Base-by-base conservation (phyloP, 2,113 vertebrate genomes). In the Anguilla japonica region DNA sequence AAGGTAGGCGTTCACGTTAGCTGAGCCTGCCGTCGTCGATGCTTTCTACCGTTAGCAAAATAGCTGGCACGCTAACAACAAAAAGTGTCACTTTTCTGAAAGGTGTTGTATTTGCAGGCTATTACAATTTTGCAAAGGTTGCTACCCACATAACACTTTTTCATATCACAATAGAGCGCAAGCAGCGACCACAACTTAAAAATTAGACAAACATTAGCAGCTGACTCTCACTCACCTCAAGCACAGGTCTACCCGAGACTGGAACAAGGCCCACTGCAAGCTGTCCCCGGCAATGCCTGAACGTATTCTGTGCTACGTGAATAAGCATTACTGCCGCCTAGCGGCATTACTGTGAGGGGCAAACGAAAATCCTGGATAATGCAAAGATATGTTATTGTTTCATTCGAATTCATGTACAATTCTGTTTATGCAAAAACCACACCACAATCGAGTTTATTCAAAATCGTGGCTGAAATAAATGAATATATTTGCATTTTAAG, bases 201-300 rank as follows among this genome's bases (percentile, higher is more conserved):
- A 20, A 71, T 57, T 11, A 40, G 4, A 9, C 5, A 26, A 15
- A 78, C 34, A 71, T 57, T 11, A 40, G 4, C 4, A 3, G 79
- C 14, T 40, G n/a, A 14, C 60, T 71, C 63, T 78, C 81, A 83
- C 80, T 60, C 83, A 53, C 22, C 20, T 41, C 34, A 75, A 22
- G 15, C 2, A 29, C 39, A 41, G 63, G 46, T n/a, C 39, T 78
- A n/a, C 57, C 81, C 81, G 46, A 34, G 22, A 46, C 26, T n/a
- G 22, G 22, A 29, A 20, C 26, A 83, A 57, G 82, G 79, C 86
- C 86, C 86, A 41, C 67, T 15, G 46, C 9, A 67, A 53, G 86
- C 63, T 83, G 86, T 41, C 86, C 39, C 29, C n/a, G n/a, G 20
- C 41, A 18, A 81, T 79, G 86, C 86, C 86, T 87, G 82, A 14